Evolutionary conservation across 2,888 invertebrate genomes (phyloP).

Genomic region (Drosophila meridiana): DNA sequence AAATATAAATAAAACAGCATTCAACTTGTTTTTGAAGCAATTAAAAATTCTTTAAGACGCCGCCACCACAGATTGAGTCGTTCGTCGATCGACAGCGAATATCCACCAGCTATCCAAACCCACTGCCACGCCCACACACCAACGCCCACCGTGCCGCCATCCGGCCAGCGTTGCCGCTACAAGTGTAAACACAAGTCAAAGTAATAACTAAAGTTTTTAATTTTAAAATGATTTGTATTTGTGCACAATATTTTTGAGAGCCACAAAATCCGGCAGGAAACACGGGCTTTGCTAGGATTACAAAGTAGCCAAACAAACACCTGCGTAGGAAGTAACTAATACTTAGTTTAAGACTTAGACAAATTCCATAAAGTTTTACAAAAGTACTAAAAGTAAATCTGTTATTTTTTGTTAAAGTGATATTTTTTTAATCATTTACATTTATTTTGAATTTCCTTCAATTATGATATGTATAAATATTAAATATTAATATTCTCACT

Average conservation of each 20-base stretch:
- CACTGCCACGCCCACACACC: background rate
- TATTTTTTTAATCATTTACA: no score
- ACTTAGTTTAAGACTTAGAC: background rate
- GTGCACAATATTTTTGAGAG: slow-evolving; percentile 29
- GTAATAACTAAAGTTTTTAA: slow-evolving; percentile 63
- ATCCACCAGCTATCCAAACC: background rate
- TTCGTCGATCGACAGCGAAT: slow-evolving; percentile 39
- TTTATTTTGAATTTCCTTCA: no score
- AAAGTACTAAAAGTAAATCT: no score
- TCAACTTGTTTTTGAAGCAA: slow-evolving; percentile 81
- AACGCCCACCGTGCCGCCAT: background rate
- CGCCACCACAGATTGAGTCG: slow-evolving; percentile 41
- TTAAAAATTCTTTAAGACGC: slow-evolving; percentile 79
- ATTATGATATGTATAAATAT: no score
- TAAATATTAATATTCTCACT: no score
- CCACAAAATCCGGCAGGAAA: slow-evolving; percentile 1
- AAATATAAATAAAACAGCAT: slow-evolving; percentile 81
- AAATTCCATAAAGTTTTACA: background rate
- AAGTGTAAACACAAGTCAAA: slow-evolving; percentile 60
- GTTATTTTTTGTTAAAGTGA: no score
- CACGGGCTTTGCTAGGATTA: slow-evolving; percentile 7
- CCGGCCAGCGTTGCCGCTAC: background rate
- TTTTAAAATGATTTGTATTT: slow-evolving; percentile 62
- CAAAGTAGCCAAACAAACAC: background rate
- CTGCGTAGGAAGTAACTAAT: background rate